Conservation (phyloP, 2,113 vertebrate genomes). For the Romanogobio albipinnatus region DNA sequence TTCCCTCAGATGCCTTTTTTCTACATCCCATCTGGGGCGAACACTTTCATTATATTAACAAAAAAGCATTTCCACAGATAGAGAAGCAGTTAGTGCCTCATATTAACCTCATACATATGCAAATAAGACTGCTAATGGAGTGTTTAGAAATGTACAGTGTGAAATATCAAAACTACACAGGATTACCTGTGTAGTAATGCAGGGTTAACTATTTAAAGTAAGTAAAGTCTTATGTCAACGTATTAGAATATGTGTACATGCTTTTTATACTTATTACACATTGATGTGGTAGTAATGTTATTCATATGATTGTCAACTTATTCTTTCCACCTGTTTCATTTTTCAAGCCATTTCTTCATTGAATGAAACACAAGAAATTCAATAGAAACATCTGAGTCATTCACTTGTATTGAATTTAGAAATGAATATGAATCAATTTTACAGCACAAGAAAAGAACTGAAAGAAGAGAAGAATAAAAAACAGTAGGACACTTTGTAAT, state of each 20-base stretch:
- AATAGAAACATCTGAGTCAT: slow-evolving; percentile 23
- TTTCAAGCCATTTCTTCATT: neutral
- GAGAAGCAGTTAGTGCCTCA: neutral
- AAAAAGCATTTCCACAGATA: neutral
- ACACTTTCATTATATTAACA: neutral
- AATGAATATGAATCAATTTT: slow-evolving; percentile 1
- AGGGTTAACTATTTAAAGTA: no score
- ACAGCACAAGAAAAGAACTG: neutral
- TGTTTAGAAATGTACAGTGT: neutral
- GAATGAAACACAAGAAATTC: neutral
- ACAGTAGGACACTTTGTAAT: neutral
- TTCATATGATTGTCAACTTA: neutral
- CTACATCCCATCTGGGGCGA: neutral
- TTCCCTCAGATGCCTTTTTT: neutral
- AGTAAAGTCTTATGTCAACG: neutral
- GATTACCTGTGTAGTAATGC: no score
- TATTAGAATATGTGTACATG: neutral
- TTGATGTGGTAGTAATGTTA: neutral
- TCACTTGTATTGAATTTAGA: neutral
- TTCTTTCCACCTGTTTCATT: neutral
- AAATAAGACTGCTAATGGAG: neutral
- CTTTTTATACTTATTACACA: neutral
- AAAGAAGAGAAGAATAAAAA: neutral
- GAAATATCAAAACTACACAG: no score
- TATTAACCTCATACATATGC: neutral